Evolutionary conservation across 2,888 invertebrate genomes (phyloP).

Genomic region (Nyleta sp.): DNA sequence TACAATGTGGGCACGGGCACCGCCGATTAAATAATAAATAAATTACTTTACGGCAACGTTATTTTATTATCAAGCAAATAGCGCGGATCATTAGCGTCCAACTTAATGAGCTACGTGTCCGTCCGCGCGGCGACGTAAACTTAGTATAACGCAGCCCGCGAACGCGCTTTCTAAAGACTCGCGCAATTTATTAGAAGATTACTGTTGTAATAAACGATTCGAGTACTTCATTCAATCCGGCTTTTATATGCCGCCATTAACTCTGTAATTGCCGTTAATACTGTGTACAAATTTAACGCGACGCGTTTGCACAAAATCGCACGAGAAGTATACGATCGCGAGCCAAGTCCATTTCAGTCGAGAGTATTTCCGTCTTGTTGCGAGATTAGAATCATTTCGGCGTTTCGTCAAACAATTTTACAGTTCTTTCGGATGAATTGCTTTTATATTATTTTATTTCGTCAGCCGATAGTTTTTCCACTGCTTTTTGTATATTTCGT

Average conservation of each 20-base stretch:
- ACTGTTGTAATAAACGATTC: constrained; percentile 49
- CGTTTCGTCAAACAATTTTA: too few species aligned
- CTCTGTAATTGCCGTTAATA: constrained; percentile 30
- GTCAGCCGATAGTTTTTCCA: too few species aligned
- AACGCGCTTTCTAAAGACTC: constrained; percentile 55
- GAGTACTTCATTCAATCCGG: constrained; percentile 37
- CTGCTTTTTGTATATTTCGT: too few species aligned
- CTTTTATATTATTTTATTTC: too few species aligned
- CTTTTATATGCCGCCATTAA: constrained; percentile 42
- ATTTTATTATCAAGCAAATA: constrained; percentile 74
- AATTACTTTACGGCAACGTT: constrained; percentile 71
- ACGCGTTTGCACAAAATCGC: constrained; percentile 4
- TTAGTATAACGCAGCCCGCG: constrained; percentile 50
- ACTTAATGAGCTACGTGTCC: constrained; percentile 64
- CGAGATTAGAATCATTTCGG: too few species aligned
- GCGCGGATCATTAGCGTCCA: constrained; percentile 69
- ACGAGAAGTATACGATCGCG: neutral
- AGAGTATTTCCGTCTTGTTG: too few species aligned
- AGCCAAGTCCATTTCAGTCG: neutral
- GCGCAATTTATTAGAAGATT: constrained; percentile 49
- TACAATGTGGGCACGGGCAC: constrained; percentile 39
- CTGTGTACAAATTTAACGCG: constrained; percentile 22
- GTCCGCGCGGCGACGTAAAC: constrained; percentile 55
- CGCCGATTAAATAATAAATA: constrained; percentile 73
- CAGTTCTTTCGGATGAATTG: too few species aligned